Base-by-base conservation (phyloP, 23 tunicate genomes). In the Trididemnum nubilum region DNA sequence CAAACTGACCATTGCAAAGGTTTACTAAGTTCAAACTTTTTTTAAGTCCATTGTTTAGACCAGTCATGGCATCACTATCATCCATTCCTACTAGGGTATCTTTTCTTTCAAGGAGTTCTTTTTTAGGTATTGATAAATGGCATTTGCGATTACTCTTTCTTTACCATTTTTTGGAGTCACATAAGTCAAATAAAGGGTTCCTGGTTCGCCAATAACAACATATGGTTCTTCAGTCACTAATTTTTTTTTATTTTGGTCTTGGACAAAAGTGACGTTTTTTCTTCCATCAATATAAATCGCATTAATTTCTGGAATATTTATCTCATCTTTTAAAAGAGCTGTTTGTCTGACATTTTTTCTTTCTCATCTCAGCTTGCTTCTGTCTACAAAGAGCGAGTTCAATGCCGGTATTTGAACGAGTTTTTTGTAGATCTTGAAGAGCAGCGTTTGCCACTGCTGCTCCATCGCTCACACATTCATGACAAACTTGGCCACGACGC, bases 291-390 rank as follows among this genome's bases (percentile, higher is more conserved):
- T 2, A 26, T 73, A 22, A 19, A 73, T 25, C 21, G 31, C 58
- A 73, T 39, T 12, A 38, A 73, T 34, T 33, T 69, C 57, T 4
- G 57, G 5, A 34, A 4, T 12, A 69, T 27, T 27, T 7, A 4
- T 33, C 15, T 38, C 78, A 12, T 73, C 39, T 73, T 34, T 38
- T 73, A 21, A 22, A 15, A 2, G 21, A 12, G 9, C 29, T 40
- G 37, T 27, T 26, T 73, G 28, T 73, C 78, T 3, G 29, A 15
- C 9, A 28, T 73, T 73, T 37, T 9, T 37, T 38, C 78, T 38
- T 31, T 73, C 58, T 38, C 78, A 2, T 39, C 58, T 73, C 31
- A 73, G 58, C 25, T 73, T 73, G 25, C 78, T 73, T 40, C 78
- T 38, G 31, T 39, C 57, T 2, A 73, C 31, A 15, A 73, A 3